These are phyloP conservation scores for Clarias batrachus DNA, from an alignment of 2,113 vertebrate species.

Conservation along the genomic window DNA sequence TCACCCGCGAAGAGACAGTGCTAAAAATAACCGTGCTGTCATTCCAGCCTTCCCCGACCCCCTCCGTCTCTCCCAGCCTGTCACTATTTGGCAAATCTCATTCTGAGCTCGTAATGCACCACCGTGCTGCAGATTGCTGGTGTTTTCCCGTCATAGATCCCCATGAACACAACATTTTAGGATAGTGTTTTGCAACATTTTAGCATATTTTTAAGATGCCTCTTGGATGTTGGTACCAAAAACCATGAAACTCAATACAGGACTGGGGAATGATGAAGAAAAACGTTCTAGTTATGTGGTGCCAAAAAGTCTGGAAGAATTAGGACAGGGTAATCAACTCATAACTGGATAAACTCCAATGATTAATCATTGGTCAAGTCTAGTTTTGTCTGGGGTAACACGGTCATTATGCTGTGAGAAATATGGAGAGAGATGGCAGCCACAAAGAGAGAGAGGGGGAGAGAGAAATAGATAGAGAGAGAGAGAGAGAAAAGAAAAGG, in stretches of 20 bases:
- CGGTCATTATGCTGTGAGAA: background rate
- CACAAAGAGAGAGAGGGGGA: background rate
- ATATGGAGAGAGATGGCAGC: background rate
- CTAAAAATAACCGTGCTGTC: slow-evolving; percentile 70
- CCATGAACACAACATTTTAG: background rate
- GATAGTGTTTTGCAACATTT: too few species aligned
- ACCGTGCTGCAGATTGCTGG: background rate
- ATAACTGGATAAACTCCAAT: background rate
- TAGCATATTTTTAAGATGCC: background rate
- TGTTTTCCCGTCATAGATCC: background rate
- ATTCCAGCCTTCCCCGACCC: slow-evolving; percentile 54
- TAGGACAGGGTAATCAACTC: background rate
- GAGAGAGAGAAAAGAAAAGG: background rate
- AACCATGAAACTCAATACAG: background rate
- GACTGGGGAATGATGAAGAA: background rate
- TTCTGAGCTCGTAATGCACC: background rate
- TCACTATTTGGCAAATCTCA: background rate
- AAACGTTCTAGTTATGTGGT: background rate
- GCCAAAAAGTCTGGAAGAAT: background rate
- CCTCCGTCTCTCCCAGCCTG: slow-evolving; percentile 16
- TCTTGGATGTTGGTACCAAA: background rate
- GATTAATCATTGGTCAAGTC: background rate
- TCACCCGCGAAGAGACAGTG: slow-evolving; percentile 53
- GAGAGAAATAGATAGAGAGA: background rate
- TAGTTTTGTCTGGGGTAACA: background rate